phyloP scores from a whole-genome alignment of 2,113 vertebrate genomes.

The Nestor notabilis region DNA sequence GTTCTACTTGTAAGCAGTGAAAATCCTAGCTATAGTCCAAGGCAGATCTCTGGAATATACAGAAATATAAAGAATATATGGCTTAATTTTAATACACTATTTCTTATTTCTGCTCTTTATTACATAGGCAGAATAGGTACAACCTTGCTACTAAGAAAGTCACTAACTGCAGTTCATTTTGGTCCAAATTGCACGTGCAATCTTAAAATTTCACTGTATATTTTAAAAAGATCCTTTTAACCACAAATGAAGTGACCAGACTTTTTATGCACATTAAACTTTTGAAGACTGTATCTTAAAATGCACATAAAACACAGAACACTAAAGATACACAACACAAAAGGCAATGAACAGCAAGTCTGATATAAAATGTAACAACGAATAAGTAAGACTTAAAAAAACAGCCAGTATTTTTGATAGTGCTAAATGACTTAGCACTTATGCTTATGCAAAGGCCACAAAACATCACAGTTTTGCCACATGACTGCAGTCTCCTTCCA shows the following conservation, averaged over 20 bases:
- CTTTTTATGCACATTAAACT: not conserved
- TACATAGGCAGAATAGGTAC: not conserved
- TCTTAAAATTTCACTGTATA: not conserved
- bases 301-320: not conserved
- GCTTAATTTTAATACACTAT: not conserved
- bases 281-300: not conserved
- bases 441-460: not conserved
- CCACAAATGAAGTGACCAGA: not conserved
- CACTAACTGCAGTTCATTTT: not conserved
- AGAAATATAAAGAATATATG: not conserved
- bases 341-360: not conserved
- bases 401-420: not conserved
- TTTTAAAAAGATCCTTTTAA: not conserved
- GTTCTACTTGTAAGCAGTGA: not conserved
- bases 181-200: not conserved
- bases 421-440: not conserved
- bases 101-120: not conserved
- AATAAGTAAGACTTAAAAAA: not conserved
- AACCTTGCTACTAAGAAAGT: accelerated
- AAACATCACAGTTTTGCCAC: not conserved
- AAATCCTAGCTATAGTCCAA: not conserved
- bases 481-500: not conserved
- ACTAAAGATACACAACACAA: not conserved
- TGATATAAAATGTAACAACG: not conserved
- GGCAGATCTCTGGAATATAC: not conserved